Evolutionary conservation across 2,113 vertebrate species (phyloP).

Genomic region (Alces alces): DNA sequence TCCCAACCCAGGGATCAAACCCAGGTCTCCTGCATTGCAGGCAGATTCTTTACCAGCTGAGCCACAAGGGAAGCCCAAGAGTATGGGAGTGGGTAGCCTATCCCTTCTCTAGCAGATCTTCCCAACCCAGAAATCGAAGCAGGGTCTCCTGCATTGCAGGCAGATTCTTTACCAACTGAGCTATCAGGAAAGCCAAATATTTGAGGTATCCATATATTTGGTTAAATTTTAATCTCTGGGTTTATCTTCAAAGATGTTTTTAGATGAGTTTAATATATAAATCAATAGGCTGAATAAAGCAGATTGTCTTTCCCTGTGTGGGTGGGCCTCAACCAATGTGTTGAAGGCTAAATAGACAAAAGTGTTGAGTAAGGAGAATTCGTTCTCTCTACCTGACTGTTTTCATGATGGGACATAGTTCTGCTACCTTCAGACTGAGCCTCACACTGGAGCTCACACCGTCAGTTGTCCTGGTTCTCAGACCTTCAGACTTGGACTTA

Average conservation of each 20-base stretch:
- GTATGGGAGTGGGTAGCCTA: background rate
- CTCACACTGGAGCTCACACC: background rate
- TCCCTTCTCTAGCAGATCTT: background rate
- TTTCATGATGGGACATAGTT: background rate
- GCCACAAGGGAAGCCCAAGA: background rate
- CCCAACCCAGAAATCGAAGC: rapidly evolving
- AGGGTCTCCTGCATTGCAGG: background rate
- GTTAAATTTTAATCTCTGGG: background rate
- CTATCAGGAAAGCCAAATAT: background rate
- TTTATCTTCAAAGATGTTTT: background rate
- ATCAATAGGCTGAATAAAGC: background rate
- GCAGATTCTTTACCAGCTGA: background rate
- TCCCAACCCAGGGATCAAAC: background rate
- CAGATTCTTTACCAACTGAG: background rate
- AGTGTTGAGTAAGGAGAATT: background rate
- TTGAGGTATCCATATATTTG: background rate
- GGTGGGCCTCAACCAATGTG: background rate
- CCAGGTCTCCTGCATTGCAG: background rate
- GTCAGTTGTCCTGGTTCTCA: background rate
- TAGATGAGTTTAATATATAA: background rate
- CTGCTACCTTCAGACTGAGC: background rate
- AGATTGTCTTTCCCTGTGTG: background rate
- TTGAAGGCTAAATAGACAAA: background rate
- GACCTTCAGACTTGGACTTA: background rate
- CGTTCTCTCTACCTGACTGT: background rate